Percentiles rank a stretch among this genome's conserved stretches.
phyloP scores from a whole-genome alignment of 2,797 vertebrate species.

The Alcedo atthis region DNA sequence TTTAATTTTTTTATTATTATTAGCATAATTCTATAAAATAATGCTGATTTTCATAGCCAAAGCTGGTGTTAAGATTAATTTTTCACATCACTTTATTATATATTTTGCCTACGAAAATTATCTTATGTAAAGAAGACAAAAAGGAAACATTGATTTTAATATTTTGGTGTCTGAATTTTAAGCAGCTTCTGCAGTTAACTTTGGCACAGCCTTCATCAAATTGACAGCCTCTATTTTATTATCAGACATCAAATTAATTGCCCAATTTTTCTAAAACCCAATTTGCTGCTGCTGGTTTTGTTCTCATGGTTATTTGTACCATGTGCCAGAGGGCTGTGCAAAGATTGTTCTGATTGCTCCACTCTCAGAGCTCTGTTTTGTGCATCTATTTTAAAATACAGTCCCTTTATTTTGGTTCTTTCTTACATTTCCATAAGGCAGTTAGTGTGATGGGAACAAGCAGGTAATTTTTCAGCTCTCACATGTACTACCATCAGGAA shows the following conservation, averaged over 20 bases:
- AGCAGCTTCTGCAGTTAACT: conserved; percentile 1
- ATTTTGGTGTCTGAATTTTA: conserved; percentile 9
- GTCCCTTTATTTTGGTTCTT: not conserved
- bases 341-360: not conserved
- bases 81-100: not conserved
- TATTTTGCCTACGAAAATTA: not conserved
- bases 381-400: not conserved
- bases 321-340: not conserved
- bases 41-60: not conserved
- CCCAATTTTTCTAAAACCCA: not conserved
- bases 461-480: not conserved
- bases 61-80: not conserved
- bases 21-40: not conserved
- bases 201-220: not conserved
- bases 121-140: not conserved
- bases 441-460: not conserved
- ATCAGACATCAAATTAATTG: conserved; percentile 14
- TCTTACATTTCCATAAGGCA: not conserved
- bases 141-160: not conserved
- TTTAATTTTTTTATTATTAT: not conserved
- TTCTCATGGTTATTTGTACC: not conserved
- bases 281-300: not conserved
- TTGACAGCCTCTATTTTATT: conserved; percentile 31
- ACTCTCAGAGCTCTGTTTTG: not conserved
- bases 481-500: not conserved